Evolutionary conservation across 2,888 invertebrate genomes (phyloP), one percentile per base, ranked within the genome.

Genomic region (Acholoe squamosa): DNA sequence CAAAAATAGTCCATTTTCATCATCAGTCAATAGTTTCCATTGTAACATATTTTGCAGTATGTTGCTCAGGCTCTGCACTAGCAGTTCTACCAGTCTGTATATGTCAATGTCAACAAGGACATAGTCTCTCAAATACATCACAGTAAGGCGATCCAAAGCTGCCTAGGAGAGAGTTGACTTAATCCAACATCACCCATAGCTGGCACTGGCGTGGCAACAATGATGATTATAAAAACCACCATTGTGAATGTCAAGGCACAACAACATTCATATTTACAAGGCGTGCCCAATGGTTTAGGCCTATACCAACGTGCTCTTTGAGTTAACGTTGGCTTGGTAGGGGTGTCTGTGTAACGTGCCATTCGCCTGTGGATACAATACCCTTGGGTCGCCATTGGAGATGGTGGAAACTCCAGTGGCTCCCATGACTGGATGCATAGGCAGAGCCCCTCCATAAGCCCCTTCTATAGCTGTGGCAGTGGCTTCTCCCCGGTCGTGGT

Each of bases 1-100:
- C 80, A 80, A 80, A 80, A 80, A 80, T 80, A 80, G 80, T 80
- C 80, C 43, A 33, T 43, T 76, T 76, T 1, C 16, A 22, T 80
- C 80, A 14, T 34, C 80, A 34, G n/a, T 34, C 34, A 34, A 80
- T 80, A 43, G 33, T 80, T 80, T n/a, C n/a, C n/a, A n/a, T n/a
- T 80, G 80, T 80, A 80, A 80, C 10, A 80, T 3, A 34, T 43
- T 33, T 33, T 80, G 80, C 43, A 34, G 80, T n/a, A 33, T 34
- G 3, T 28, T 80, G 34, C 76, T 5, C 25, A 80, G 34, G 34
- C 34, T 12, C 43, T 19, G 33, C n/a, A 43, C 34, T 43, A 33
- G 10, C 80, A n/a, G 71, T 43, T 80, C 76, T 31, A 76, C 76
- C 76, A 76, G 31, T 76, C 19, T 28, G n/a, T n/a, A 76, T 31